Evolutionary conservation across 2,797 vertebrate genomes (phyloP).

Genomic region (Poliocrania exsul): DNA sequence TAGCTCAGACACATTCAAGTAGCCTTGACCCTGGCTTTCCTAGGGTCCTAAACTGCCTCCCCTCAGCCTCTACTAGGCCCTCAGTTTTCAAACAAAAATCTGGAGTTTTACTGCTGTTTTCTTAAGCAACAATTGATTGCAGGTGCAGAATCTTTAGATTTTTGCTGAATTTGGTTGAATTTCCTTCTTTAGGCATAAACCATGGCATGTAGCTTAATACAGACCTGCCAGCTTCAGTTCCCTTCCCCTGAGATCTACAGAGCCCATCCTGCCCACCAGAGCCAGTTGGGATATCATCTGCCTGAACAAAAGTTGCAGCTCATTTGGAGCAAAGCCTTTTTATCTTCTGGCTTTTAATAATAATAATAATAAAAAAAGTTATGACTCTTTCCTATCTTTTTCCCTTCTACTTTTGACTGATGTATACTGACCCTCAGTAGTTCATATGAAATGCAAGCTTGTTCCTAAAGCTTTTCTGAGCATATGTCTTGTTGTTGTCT

Average conservation of each 20-base stretch:
- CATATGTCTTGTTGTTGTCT: not conserved
- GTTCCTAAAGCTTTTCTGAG: not conserved
- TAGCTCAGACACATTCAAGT: not conserved
- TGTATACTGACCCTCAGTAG: constrained; percentile 1
- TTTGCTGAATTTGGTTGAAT: not conserved
- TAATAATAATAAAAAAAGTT: not conserved
- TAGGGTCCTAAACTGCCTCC: not conserved
- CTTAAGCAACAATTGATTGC: not conserved
- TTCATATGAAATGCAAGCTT: not conserved
- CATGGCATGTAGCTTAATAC: not conserved
- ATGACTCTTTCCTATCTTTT: not conserved
- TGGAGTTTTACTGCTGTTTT: not conserved
- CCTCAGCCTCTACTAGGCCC: not conserved
- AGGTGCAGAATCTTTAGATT: not conserved
- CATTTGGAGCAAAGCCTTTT: not conserved
- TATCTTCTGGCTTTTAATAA: not conserved
- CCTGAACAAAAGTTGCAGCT: not conserved
- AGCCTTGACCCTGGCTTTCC: not conserved
- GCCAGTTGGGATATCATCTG: not conserved
- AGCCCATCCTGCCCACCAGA: not conserved
- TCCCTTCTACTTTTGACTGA: not conserved
- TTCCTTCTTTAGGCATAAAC: constrained; percentile 14
- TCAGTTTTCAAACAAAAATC: not conserved
- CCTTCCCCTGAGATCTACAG: not conserved
- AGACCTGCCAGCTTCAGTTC: not conserved